Base-by-base conservation (phyloP, 2,113 vertebrate genomes). In the Catharus fuscescens region DNA sequence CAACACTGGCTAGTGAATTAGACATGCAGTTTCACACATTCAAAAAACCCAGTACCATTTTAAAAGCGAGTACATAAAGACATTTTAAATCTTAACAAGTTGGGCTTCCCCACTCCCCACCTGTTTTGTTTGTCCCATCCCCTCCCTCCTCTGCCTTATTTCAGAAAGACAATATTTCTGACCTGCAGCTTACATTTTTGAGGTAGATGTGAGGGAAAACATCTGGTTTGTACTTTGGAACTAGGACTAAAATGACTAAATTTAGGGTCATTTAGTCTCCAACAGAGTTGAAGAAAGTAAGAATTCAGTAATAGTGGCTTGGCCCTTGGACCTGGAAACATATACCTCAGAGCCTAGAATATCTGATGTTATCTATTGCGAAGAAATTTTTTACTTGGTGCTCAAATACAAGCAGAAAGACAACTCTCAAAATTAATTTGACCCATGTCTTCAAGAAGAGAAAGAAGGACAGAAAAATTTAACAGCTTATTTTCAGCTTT, bases 91-190 rank as follows among this genome's bases (percentile, higher is more conserved):
- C 34, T n/a, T 36, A 61, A 15, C 10, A 53, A 69, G 21, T 2
- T 31, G 6, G 25, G 8, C 2, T 25, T 54, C 9, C 26, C 21
- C 16, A 38, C 38, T 38, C 5, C 2, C 20, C 28, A 3, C 10
- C 19, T 12, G 38, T 14, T 6, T 34, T 48, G 14, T 54, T 77
- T 62, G 56, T 42, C 20, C 5, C 31, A n/a, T 42, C 13, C 12
- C 5, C 10, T 74, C 24, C 25, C 20, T 10, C 14, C 3, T 1
- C 5, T 4, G 6, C 5, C 4, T 4, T 18, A 12, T 59, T 86
- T 44, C 48, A 44, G 25, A 91, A 72, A 12, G 29, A 26, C 16
- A 80, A 2, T 54, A 80, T 47, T 86, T 20, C 10, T 71, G 57
- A 73, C 10, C 24, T 8, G 26, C 28, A 77, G 14, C 19, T 52